Evolutionary conservation across 2,113 vertebrate genomes (phyloP), one percentile per base, ranked within the genome.

Genomic region (Silurus meridionalis): DNA sequence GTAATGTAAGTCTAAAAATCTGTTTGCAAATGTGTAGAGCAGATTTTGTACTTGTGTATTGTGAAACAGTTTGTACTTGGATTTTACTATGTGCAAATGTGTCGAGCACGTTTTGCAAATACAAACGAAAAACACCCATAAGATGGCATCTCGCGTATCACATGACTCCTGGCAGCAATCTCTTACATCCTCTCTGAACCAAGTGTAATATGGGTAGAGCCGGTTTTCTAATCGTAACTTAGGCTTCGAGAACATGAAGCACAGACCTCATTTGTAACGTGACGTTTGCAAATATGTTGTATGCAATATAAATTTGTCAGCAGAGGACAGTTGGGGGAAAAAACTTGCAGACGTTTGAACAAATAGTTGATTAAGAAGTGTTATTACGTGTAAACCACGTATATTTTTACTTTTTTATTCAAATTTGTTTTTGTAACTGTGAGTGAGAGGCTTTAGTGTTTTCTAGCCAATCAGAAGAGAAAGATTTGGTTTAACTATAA

Each of bases 11-110:
- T 37, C 10, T 19, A 17, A 28, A 37, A 19, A 58, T 58, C 77
- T 28, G 7, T 80, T 46, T 80, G 78, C 78, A 80, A 80, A 80
- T 80, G 57, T 46, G 57, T 61, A 37, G 57, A 60, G 78, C 37
- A 61, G 57, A 80, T 80, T 61, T 80, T 80, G 4, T 58, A 48
- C 57, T 80, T 80, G 78, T 80, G 78, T 80, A 48, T 61, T 60
- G 78, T 60, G 78, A 58, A 80, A 80, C 78, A 80, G 25, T 80
- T 60, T 80, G 78, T 17, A 23, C 57, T 80, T 46, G 57, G 78
- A 80, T 80, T 80, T 80, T 61, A 46, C 57, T 80, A 61, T 80
- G 46, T 80, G 78, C 78, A 80, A 80, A 80, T 80, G 78, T 11
- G 28, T 23, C 11, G 78, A 61, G 58, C 57, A 80, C 78, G 78